phyloP scores from a whole-genome alignment of 2,113 vertebrate species.

The Calypte anna region DNA sequence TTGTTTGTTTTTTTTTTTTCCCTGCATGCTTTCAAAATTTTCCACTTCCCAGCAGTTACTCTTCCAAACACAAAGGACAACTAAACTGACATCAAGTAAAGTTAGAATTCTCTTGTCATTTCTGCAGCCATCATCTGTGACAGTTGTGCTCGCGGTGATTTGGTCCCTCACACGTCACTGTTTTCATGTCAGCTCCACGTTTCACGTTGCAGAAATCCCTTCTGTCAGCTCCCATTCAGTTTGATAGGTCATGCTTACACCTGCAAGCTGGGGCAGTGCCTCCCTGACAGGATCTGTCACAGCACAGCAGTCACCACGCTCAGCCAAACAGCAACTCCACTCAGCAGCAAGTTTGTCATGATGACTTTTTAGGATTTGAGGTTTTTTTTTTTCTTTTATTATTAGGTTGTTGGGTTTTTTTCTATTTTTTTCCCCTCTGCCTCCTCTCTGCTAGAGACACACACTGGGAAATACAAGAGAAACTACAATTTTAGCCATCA shows the following conservation, averaged over 20 bases:
- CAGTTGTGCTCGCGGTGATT: conserved; percentile 69
- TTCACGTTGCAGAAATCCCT: conserved; percentile 68
- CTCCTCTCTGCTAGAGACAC: not conserved
- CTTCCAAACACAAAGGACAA: conserved; percentile 64
- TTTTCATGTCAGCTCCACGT: conserved; percentile 70
- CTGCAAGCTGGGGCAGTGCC: conserved; percentile 64
- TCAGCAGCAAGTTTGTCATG: conserved; percentile 48
- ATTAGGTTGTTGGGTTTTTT: too few species aligned
- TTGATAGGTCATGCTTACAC: conserved; percentile 76
- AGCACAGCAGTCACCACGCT: conserved; percentile 63
- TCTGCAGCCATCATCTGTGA: conserved; percentile 73
- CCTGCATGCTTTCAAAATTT: not conserved
- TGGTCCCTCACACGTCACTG: conserved; percentile 69
- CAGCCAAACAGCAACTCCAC: conserved; percentile 48
- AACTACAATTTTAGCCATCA: conserved; percentile 14
- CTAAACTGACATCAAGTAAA: conserved; percentile 74
- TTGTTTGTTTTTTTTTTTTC: accelerated
- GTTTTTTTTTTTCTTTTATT: not conserved
- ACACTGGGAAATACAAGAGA: not conserved
- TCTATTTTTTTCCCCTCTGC: too few species aligned
- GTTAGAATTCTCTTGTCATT: conserved; percentile 66
- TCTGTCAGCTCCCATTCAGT: conserved; percentile 79
- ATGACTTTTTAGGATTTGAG: conserved; percentile 53
- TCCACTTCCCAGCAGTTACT: conserved; percentile 19
- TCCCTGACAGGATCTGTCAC: conserved; percentile 75